Evolutionary conservation across 2,113 vertebrate genomes (phyloP).

Genomic region (Nanorana parkeri): DNA sequence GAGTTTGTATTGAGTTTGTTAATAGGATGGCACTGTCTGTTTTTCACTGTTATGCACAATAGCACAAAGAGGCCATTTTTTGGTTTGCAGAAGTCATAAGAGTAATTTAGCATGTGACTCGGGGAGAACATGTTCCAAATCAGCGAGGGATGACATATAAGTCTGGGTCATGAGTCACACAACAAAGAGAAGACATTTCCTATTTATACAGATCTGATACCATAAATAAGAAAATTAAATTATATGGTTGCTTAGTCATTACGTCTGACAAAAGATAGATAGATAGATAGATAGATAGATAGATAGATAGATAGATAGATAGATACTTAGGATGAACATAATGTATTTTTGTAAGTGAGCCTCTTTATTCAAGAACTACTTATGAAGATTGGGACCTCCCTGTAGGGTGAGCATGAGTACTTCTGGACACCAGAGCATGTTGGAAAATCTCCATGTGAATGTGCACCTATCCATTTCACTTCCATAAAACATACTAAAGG

Average conservation of each 20-base stretch:
- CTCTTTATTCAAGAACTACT: no score
- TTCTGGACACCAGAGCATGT: no score
- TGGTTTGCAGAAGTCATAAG: slow-evolving; percentile 11
- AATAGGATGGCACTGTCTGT: slow-evolving; percentile 17
- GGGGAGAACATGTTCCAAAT: background rate
- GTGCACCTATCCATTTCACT: no score
- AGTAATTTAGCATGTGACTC: slow-evolving; percentile 6
- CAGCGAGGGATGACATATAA: background rate
- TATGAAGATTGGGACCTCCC: no score
- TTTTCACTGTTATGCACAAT: slow-evolving; percentile 26
- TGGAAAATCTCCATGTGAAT: no score
- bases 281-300: no score
- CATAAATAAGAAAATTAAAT: slow-evolving; percentile 10
- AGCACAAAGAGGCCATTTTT: slow-evolving; percentile 21
- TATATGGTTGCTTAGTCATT: background rate
- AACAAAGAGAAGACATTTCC: background rate
- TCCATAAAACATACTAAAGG: no score
- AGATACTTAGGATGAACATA: no score
- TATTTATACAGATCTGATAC: slow-evolving; percentile 1
- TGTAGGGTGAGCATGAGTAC: no score
- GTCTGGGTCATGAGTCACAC: background rate
- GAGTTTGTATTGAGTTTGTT: slow-evolving; percentile 30
- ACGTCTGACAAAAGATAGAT: no score
- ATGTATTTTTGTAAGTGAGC: no score
- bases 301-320: no score